Base-by-base conservation (phyloP, 1,140 invertebrate species). In the Gonatopus flavifemur region DNA sequence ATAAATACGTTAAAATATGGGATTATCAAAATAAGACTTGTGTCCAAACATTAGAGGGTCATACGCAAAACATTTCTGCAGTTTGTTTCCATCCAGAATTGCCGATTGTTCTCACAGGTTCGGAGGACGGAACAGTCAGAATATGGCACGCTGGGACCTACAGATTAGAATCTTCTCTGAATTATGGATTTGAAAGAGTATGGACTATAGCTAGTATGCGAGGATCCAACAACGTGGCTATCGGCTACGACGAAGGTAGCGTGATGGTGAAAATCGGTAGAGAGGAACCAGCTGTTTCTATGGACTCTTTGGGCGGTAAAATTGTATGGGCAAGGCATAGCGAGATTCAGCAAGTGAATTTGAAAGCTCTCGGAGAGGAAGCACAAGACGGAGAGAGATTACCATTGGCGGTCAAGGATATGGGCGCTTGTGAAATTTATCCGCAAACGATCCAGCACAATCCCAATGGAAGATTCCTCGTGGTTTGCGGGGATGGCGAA, bases 11-110 rank as follows among this genome's bases (percentile, higher is more conserved):
- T 0, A 99, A 98, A 80, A 98, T 99, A 57, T 99, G 98, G 98
- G 98, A 99, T 73, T 99, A 99, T 74, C 91, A 98, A 72, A 99
- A 98, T 74, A 99, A 99, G 79, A 98, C 95, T 0, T 99, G 97
- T 78, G 97, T 99, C 0, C 96, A 99, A 71, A 99, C 96, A 0
- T 77, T 99, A 16, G 96, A 98, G 76, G 96, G 87, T 7, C 98
- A 99, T 79, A 89, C 92, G 0, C 93, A 98, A 64, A 99, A 99
- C 73, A 93, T 99, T 40, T 92, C 94, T 0, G 83, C 85, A 33
- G 91, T 93, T 0, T 90, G 84, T 49, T 99, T 99, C 78, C 98
- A 99, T 80, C 96, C 98, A 0, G 96, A 98, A 73, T 76, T 99
- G 39, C 98, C 98, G 0, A 94, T 99, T 44, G 89, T 99, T 38